These are phyloP conservation scores for Menura novaehollandiae DNA, from an alignment of 2,113 vertebrate species.

Conservation along the genomic window DNA sequence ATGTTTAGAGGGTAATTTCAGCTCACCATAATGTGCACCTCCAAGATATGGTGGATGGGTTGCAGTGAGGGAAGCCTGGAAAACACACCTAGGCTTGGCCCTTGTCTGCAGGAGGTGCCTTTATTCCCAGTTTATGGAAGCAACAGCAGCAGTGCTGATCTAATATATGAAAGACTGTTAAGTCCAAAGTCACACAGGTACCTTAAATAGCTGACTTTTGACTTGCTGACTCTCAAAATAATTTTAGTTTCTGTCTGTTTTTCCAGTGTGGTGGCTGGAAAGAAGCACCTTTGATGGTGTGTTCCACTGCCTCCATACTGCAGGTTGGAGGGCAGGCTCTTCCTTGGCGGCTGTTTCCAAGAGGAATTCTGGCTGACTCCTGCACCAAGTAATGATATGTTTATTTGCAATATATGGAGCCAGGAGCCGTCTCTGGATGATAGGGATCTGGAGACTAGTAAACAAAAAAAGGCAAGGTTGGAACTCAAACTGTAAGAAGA, in stretches of 20 bases:
- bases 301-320: not conserved
- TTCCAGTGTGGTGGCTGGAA: not conserved
- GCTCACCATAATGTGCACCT: not conserved
- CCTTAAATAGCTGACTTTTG: not conserved
- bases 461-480: slow-evolving; percentile 4
- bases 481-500: not conserved
- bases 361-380: not conserved
- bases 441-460: slow-evolving; percentile 7
- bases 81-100: not conserved
- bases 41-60: not conserved
- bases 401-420: slow-evolving; percentile 16
- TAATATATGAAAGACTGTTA: not conserved
- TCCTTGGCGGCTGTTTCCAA: not conserved
- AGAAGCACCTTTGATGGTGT: not conserved
- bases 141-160: not conserved
- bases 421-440: not conserved
- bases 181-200: not conserved
- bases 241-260: not conserved
- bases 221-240: not conserved
- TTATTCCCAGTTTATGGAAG: not conserved
- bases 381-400: not conserved
- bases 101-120: not conserved
- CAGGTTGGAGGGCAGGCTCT: not conserved
- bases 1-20: not conserved
- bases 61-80: not conserved